Evolutionary conservation across 2,888 invertebrate species (phyloP).

Genomic region (Electrophaes corylata): DNA sequence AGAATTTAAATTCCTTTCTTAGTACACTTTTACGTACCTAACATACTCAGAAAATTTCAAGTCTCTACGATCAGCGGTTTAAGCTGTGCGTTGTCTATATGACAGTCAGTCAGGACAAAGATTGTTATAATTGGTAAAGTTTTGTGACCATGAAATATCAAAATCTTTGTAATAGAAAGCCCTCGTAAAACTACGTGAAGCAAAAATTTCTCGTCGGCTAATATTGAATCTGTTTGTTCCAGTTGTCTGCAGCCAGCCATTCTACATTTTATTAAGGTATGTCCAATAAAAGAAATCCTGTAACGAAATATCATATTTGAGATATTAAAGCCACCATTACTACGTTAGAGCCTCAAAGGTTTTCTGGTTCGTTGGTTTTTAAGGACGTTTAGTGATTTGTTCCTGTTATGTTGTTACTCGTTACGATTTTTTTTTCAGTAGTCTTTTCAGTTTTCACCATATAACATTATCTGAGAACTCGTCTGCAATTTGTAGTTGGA

Average conservation of each 20-base stretch:
- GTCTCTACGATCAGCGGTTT: too few relatives aligned
- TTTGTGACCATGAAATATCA: neutral
- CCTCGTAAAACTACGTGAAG: neutral
- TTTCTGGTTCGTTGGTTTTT: slow-evolving; percentile 11
- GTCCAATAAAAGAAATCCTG: slow-evolving; percentile 21
- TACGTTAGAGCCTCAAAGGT: neutral
- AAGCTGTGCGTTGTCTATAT: too few relatives aligned
- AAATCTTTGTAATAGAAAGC: neutral
- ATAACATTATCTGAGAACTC: too few relatives aligned
- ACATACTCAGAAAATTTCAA: too few relatives aligned
- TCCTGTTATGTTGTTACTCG: too few relatives aligned
- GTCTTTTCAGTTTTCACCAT: too few relatives aligned
- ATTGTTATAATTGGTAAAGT: too few relatives aligned
- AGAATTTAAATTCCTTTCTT: too few relatives aligned
- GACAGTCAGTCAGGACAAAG: too few relatives aligned
- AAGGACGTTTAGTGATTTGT: too few relatives aligned
- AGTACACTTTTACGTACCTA: too few relatives aligned
- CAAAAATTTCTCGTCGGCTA: slow-evolving; percentile 7
- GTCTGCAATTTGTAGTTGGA: slow-evolving; percentile 1
- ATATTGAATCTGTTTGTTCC: slow-evolving; percentile 29
- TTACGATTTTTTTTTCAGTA: neutral
- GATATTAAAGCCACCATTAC: slow-evolving; percentile 5
- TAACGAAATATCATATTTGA: slow-evolving; percentile 13
- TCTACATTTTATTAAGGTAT: slow-evolving; percentile 31
- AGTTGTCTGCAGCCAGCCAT: slow-evolving; percentile 25